These are phyloP conservation scores for Eupelmus urozonus DNA, from an alignment of 2,888 invertebrate species.

Conservation along the genomic window DNA sequence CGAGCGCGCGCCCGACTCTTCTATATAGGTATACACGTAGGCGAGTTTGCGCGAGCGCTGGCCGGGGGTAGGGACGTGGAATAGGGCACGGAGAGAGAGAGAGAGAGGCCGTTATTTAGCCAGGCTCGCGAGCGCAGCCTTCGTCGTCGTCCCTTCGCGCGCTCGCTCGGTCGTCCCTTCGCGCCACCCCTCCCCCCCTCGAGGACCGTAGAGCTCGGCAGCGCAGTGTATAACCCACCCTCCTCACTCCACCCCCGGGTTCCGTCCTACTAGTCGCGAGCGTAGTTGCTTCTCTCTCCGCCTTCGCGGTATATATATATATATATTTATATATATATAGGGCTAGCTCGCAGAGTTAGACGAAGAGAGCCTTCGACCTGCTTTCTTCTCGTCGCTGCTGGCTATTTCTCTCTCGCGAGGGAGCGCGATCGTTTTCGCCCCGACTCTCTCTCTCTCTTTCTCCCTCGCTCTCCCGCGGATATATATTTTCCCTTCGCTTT, in stretches of 20 bases:
- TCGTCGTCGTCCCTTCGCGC: constrained; percentile 38
- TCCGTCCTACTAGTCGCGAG: constrained; percentile 64
- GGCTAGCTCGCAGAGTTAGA: neutral
- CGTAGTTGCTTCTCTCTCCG: constrained; percentile 26
- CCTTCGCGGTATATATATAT: constrained; percentile 14
- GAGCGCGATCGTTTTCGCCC: constrained; percentile 55
- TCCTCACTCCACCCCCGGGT: constrained; percentile 60
- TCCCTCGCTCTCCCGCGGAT: constrained; percentile 63
- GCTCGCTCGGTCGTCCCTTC: constrained; percentile 67
- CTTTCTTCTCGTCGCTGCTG: constrained; percentile 51
- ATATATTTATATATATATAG: neutral
- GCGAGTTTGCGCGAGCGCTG: constrained; percentile 19
- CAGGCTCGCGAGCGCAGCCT: constrained; percentile 50
- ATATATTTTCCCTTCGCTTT: constrained; percentile 59
- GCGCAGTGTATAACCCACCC: constrained; percentile 55
- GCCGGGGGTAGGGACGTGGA: constrained; percentile 48
- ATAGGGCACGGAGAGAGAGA: too few relatives aligned
- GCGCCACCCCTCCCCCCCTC: constrained; percentile 69
- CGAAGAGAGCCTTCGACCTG: constrained; percentile 54
- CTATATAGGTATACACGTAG: neutral
- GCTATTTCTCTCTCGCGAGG: constrained; percentile 54
- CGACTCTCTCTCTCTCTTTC: constrained; percentile 55
- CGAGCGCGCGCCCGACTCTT: too few relatives aligned
- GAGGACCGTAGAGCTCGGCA: constrained; percentile 65
- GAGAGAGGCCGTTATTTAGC: constrained; percentile 66